Evolutionary conservation across 1,140 invertebrate species (phyloP).

Genomic region (Contarinia nasturtii): DNA sequence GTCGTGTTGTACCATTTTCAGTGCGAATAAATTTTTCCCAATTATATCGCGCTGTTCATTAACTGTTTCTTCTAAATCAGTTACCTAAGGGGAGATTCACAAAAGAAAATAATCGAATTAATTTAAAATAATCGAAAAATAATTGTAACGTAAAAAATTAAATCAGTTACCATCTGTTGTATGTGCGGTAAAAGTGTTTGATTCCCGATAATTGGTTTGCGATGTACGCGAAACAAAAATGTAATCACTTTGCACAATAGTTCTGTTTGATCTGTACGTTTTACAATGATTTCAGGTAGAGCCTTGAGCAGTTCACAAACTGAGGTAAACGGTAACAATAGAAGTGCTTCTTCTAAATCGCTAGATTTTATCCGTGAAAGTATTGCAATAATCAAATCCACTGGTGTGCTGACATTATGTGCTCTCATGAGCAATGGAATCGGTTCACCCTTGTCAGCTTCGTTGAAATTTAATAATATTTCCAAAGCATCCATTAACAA

Average conservation of each 20-base stretch:
- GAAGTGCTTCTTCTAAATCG: conserved; percentile 75
- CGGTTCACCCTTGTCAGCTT: conserved; percentile 27
- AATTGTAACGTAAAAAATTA: too few species aligned
- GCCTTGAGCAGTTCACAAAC: conserved; percentile 60
- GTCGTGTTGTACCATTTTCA: conserved; percentile 53
- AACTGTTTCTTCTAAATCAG: conserved; percentile 12
- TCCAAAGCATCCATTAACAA: conserved; percentile 74
- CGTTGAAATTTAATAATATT: conserved; percentile 47
- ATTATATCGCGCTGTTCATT: conserved; percentile 45
- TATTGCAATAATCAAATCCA: conserved; percentile 66
- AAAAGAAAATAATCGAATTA: too few species aligned
- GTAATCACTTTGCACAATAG: conserved; percentile 51
- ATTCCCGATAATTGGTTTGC: conserved; percentile 58
- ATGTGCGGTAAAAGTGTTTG: conserved; percentile 45
- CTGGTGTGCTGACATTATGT: conserved; percentile 44
- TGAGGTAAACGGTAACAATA: conserved; percentile 66
- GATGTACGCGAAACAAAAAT: conserved; percentile 70
- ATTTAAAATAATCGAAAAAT: too few species aligned
- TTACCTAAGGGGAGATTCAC: too few species aligned
- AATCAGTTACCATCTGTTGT: conserved; percentile 15
- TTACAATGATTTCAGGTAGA: conserved; percentile 43
- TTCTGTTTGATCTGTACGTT: conserved; percentile 50
- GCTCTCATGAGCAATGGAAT: conserved; percentile 60
- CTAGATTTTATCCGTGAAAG: conserved; percentile 59
- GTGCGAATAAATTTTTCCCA: conserved; percentile 72